These are phyloP conservation scores for Ondatra zibethicus DNA, from an alignment of 2,113 vertebrate genomes.

Conservation along the genomic window DNA sequence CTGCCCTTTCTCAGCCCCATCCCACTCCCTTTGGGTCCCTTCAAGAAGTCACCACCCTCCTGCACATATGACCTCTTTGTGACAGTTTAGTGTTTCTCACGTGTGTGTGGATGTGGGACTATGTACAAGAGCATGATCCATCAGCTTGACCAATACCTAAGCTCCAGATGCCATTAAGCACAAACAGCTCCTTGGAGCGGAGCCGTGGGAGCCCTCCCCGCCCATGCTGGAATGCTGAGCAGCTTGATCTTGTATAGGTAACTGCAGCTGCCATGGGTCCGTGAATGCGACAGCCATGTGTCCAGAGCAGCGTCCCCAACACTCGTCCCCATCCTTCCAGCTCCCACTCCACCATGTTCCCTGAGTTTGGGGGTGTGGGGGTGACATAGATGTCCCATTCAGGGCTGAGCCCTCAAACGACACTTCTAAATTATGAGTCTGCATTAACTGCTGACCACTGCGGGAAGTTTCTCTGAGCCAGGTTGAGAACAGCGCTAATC, in stretches of 20 bases:
- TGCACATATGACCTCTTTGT: not conserved
- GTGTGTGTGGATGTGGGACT: not conserved
- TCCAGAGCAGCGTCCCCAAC: not conserved
- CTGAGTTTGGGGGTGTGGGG: not conserved
- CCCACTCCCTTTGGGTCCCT: not conserved
- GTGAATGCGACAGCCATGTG: not conserved
- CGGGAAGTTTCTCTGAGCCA: not conserved
- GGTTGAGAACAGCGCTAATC: not conserved
- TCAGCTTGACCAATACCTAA: not conserved
- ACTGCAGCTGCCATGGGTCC: not conserved
- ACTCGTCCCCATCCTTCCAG: not conserved
- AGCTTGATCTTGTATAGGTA: no score
- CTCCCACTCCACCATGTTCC: not conserved
- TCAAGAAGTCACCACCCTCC: not conserved
- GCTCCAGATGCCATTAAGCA: not conserved
- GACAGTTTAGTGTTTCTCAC: not conserved
- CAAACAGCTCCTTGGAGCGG: not conserved
- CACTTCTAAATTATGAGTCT: not conserved
- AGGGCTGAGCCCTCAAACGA: not conserved
- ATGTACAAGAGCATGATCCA: no score
- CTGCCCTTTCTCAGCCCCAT: not conserved
- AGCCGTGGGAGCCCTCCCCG: not conserved
- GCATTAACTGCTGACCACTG: not conserved
- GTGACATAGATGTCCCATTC: not conserved
- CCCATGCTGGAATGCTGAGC: not conserved